Conservation (phyloP, 2,797 vertebrate species). For the Xyrichtys novacula region DNA sequence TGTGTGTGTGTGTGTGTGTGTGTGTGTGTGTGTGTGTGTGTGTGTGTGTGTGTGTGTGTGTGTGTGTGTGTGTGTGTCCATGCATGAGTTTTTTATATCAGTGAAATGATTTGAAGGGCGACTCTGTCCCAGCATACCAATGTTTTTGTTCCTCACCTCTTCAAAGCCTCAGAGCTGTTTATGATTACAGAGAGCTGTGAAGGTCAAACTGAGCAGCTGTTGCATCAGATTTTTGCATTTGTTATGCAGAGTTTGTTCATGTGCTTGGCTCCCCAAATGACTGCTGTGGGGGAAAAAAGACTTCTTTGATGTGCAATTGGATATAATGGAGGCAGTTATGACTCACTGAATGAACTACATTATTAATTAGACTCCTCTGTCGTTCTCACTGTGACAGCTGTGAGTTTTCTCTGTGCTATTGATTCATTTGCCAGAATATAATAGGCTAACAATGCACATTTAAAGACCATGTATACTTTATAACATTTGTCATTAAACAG, state of each 20-base stretch:
- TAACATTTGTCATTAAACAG: no score
- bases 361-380: conserved; percentile 15
- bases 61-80: conserved; percentile 12
- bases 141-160: conserved; percentile 41
- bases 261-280: conserved; percentile 19
- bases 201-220: conserved; percentile 60
- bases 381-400: not conserved
- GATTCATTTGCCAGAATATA: not conserved
- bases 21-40: conserved; percentile 18
- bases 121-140: conserved; percentile 43
- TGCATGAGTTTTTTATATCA: conserved; percentile 33
- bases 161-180: conserved; percentile 50
- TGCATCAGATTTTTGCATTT: conserved; percentile 55
- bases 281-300: conserved; percentile 10
- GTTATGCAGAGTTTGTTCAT: conserved; percentile 48
- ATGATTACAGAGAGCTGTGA: conserved; percentile 40
- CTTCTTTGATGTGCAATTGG: conserved; percentile 41
- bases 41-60: not conserved
- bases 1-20: conserved; percentile 20
- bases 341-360: conserved; percentile 18
- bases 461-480: no score
- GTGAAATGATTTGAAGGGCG: conserved; percentile 38
- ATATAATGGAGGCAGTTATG: conserved; percentile 37
- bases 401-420: not conserved
- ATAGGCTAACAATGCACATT: no score